Evolutionary conservation across 2,888 invertebrate species (phyloP).

Genomic region (Sminthurides aquaticus): DNA sequence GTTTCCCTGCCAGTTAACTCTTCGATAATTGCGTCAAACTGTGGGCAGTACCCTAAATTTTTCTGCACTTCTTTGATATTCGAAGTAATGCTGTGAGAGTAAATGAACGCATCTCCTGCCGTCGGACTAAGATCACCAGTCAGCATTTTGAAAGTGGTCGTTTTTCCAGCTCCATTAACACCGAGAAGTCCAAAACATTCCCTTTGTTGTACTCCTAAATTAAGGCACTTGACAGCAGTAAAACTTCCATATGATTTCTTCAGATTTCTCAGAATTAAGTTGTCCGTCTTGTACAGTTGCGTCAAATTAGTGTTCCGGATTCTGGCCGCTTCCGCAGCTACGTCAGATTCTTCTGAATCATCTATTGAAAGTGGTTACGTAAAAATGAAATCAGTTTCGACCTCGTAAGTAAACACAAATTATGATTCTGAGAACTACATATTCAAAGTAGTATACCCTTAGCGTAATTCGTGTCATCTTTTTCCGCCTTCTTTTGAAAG

Average conservation of each 20-base stretch:
- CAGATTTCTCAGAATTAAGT: constrained; percentile 49
- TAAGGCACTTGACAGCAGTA: constrained; percentile 71
- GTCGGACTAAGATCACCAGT: constrained; percentile 71
- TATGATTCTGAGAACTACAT: no score
- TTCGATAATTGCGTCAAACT: constrained; percentile 49
- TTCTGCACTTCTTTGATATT: constrained; percentile 44
- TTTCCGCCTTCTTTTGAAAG: no score
- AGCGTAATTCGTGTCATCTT: no score
- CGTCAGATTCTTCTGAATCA: no score
- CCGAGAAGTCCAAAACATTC: constrained; percentile 78
- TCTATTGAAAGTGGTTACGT: no score
- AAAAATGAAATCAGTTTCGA: no score
- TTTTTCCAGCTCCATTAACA: no score
- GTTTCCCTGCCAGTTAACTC: constrained; percentile 63
- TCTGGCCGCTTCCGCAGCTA: no score
- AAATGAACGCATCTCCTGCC: constrained; percentile 62
- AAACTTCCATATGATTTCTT: constrained; percentile 68
- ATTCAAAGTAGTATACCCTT: no score
- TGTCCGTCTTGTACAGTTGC: constrained; percentile 42
- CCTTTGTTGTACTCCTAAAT: constrained; percentile 59
- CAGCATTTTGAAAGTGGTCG: constrained; percentile 84
- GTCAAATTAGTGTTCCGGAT: constrained; percentile 32
- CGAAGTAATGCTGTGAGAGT: constrained; percentile 46
- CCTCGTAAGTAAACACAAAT: no score
- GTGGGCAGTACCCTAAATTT: constrained; percentile 58